Evolutionary conservation across 2,888 invertebrate species (phyloP).

Genomic region (Odiellus spinosus): DNA sequence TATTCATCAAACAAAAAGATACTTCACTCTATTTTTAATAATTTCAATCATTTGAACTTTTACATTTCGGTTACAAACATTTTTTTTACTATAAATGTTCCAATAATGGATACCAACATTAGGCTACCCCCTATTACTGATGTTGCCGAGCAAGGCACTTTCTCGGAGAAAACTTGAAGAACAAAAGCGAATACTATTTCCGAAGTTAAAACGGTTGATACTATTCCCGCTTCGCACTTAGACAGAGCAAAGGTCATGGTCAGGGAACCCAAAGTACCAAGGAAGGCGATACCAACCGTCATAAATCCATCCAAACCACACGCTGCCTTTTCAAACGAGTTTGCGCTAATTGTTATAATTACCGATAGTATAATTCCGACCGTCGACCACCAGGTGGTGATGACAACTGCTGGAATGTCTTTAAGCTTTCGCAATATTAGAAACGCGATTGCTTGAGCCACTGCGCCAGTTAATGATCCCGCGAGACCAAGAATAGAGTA

Average conservation of each 20-base stretch:
- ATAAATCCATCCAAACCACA: constrained; percentile 5
- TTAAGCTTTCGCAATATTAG: constrained; percentile 9
- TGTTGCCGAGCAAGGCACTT: background rate
- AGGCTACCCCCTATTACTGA: constrained; percentile 4
- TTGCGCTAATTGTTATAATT: background rate
- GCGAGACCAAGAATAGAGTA: constrained; percentile 3
- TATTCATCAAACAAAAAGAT: no score
- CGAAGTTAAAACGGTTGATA: constrained; percentile 8
- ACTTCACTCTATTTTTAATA: no score
- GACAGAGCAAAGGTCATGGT: constrained; percentile 9
- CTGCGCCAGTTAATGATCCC: constrained; percentile 9
- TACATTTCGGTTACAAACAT: no score
- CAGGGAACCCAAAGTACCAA: constrained; percentile 9
- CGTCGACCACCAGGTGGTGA: constrained; percentile 12
- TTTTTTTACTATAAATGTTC: no score
- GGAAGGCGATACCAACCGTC: constrained; percentile 3
- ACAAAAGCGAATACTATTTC: constrained; percentile 13
- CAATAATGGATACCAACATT: constrained; percentile 4
- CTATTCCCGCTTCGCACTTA: constrained; percentile 6
- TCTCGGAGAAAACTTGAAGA: constrained; percentile 5
- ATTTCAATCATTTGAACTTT: no score
- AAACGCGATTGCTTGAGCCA: constrained; percentile 10
- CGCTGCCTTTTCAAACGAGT: background rate
- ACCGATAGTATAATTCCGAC: constrained; percentile 6
- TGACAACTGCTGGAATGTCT: constrained; percentile 7